Evolutionary conservation across 2,888 invertebrate species (phyloP), one percentile per base, ranked within the genome.

Genomic region (Aphrophora alni): DNA sequence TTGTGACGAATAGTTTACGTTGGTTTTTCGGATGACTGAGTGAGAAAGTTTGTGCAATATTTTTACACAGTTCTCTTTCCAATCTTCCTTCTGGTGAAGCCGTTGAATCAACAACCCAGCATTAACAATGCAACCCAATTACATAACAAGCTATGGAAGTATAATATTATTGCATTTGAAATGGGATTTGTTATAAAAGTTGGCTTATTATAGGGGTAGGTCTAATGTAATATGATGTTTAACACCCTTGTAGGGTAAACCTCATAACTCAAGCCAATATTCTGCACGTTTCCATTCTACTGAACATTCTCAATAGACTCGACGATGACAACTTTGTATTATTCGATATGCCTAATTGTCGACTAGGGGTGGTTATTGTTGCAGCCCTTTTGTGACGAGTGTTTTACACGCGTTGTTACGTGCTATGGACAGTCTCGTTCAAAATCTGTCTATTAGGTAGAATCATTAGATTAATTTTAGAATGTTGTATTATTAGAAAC

Each of bases 341-440:
- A 78, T 81, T 81, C 78, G 81, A 78, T 78, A 81, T 70, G 78
- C 70, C 81, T 81, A 81, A 81, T 81, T 75, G 78, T 70, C 33
- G 78, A 44, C 44, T 44, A 44, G 44, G 44, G 44, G 44, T 44
- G 44, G 44, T 44, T 44, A 44, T 44, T 44, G 44, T 44, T 44
- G 44, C 44, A 44, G 44, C 44, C 44, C 44, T 44, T 44, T 44
- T 44, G 44, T 44, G 44, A 44, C 44, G 44, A 44, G 44, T 44
- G 44, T 44, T 44, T 44, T 44, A 44, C 44, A 44, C 44, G 44
- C 44, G 44, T 44, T 44, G 44, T 44, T 44, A 44, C 44, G 44
- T 44, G 44, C 7, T 14, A 12, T 2, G 44, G 44, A 44, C 44
- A 44, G 44, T 44, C 44, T 17, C 1, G 44, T 44, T 17, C 44